These are phyloP conservation scores for Sebastiscus albofasciatus DNA, from an alignment of 2,797 vertebrate species.

Conservation along the genomic window DNA sequence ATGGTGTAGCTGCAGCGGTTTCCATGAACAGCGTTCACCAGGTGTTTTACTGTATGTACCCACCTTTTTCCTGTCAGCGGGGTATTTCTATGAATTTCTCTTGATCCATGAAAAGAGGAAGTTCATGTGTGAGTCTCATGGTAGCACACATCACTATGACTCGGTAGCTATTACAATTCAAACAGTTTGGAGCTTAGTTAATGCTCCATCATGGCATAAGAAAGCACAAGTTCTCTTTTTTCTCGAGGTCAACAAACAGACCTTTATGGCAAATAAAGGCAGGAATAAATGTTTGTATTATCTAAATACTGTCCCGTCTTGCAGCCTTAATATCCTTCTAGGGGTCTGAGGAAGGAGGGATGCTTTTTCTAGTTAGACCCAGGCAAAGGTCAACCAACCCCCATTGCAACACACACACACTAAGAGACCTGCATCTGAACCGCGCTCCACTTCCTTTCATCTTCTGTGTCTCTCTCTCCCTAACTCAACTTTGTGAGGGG, in stretches of 20 bases:
- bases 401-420: conserved; percentile 62
- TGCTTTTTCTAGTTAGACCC: conserved; percentile 73
- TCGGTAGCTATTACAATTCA: conserved; percentile 6
- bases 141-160: conserved; percentile 36
- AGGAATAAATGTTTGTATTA: conserved; percentile 45
- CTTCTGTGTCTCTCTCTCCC: conserved; percentile 81
- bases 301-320: conserved; percentile 61
- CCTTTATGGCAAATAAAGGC: conserved; percentile 23
- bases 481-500: conserved; percentile 83
- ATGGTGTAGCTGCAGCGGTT: conserved; percentile 27
- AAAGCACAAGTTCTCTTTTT: conserved; percentile 34
- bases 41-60: conserved; percentile 63
- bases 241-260: conserved; percentile 17
- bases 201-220: conserved; percentile 21
- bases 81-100: conserved; percentile 81
- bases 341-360: conserved; percentile 72
- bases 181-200: conserved; percentile 17
- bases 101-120: conserved; percentile 78
- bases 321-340: conserved; percentile 74
- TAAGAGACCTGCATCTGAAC: conserved; percentile 85
- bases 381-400: conserved; percentile 80
- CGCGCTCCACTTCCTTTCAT: conserved; percentile 81
- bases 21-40: conserved; percentile 52
- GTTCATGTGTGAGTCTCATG: conserved; percentile 49
- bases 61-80: conserved; percentile 68